Evolutionary conservation across 2,797 vertebrate species (phyloP).

Genomic region (Vespertilio murinus): DNA sequence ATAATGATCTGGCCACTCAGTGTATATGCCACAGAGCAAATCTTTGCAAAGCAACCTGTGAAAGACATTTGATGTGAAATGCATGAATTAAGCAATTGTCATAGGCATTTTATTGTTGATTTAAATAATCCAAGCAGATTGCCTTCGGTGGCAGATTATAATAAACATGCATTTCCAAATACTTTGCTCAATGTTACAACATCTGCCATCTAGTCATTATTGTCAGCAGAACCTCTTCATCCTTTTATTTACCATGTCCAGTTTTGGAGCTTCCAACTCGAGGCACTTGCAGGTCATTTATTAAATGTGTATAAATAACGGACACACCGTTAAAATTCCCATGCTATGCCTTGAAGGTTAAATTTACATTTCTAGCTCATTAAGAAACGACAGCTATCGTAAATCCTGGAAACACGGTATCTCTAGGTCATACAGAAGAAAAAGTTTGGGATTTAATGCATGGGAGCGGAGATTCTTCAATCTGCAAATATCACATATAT

Average conservation of each 20-base stretch:
- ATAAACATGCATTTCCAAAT: conserved; percentile 46
- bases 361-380: conserved; percentile 44
- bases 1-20: no score
- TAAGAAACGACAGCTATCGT: neutral
- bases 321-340: conserved; percentile 13
- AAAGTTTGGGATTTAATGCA: conserved; percentile 49
- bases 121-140: conserved; percentile 43
- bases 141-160: neutral
- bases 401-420: neutral
- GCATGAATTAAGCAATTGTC: neutral
- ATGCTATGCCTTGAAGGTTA: conserved; percentile 13
- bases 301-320: conserved; percentile 14
- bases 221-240: conserved; percentile 8
- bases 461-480: conserved; percentile 22
- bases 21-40: neutral
- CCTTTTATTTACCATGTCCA: conserved; percentile 21
- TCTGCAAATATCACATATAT: neutral
- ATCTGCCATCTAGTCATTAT: neutral
- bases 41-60: neutral
- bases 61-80: conserved; percentile 33
- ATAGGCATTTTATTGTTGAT: neutral
- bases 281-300: neutral
- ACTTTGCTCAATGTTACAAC: conserved; percentile 3
- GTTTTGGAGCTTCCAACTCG: conserved; percentile 25
- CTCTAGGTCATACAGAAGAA: conserved; percentile 11